Conservation (phyloP, 2,113 vertebrate genomes). For the Pelusios castaneus region DNA sequence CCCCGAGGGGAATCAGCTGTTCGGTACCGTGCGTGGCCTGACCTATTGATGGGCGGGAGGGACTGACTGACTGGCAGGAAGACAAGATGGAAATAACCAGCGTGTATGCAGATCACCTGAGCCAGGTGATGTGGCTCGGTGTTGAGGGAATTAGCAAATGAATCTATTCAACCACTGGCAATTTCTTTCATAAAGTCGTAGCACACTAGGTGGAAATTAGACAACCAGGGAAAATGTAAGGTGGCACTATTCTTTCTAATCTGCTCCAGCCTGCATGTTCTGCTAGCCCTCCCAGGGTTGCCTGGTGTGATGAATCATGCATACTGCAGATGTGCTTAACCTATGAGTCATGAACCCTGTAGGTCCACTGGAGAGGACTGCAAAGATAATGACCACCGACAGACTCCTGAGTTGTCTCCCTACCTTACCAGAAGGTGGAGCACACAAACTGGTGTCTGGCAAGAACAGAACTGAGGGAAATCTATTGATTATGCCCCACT, state of each 20-base stretch:
- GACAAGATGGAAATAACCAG: not conserved
- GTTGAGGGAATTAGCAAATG: not conserved
- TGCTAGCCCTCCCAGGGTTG: not conserved
- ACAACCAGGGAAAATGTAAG: not conserved
- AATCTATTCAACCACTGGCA: not conserved
- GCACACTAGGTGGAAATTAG: not conserved
- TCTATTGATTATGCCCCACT: not conserved
- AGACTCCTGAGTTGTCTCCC: not conserved
- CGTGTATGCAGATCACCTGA: not conserved
- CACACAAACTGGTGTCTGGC: not conserved
- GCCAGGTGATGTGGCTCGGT: not conserved
- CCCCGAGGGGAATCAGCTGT: not conserved
- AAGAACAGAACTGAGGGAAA: not conserved
- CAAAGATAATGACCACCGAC: not conserved
- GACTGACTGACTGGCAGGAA: not conserved
- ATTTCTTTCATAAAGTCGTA: not conserved
- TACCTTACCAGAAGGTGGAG: not conserved
- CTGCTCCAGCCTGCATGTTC: not conserved
- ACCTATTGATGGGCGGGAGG: too few relatives aligned
- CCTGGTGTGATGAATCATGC: not conserved
- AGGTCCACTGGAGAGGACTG: not conserved
- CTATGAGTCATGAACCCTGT: not conserved
- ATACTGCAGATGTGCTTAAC: not conserved
- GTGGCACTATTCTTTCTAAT: not conserved
- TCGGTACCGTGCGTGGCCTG: too few relatives aligned